These are phyloP conservation scores for Parauchenoglanis ngamensis DNA, from an alignment of 2,797 vertebrate genomes.

Conservation along the genomic window DNA sequence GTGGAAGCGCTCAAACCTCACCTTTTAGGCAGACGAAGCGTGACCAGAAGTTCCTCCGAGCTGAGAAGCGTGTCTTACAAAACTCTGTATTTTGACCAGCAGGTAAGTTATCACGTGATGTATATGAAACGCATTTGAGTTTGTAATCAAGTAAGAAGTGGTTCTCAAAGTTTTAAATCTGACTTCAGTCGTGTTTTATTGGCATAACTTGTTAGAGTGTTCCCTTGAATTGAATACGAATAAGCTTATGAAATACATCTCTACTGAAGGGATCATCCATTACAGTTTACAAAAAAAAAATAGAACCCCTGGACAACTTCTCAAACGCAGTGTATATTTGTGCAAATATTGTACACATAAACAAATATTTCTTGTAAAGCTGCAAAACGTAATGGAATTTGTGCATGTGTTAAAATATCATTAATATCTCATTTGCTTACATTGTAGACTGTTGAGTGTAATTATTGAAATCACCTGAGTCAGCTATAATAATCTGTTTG, in stretches of 20 bases:
- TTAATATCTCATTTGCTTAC: background rate
- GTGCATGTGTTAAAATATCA: background rate
- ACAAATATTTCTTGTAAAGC: background rate
- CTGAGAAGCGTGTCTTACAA: slow-evolving; percentile 67
- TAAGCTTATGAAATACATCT: background rate
- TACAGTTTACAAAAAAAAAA: background rate
- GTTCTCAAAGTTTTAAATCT: background rate
- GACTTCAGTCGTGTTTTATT: background rate
- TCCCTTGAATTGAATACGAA: background rate
- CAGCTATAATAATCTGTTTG: slow-evolving; percentile 9
- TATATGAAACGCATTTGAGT: background rate
- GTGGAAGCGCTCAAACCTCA: slow-evolving; percentile 67
- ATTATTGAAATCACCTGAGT: slow-evolving; percentile 10
- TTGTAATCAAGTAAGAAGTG: background rate
- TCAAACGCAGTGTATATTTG: background rate
- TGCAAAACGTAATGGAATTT: background rate
- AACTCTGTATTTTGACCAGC: slow-evolving; percentile 76
- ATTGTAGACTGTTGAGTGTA: background rate
- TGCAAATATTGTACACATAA: background rate
- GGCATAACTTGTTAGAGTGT: background rate
- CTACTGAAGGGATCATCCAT: background rate
- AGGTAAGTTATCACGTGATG: slow-evolving; percentile 67
- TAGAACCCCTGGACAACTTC: background rate
- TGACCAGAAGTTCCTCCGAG: slow-evolving; percentile 1
- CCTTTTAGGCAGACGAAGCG: slow-evolving; percentile 63